These are phyloP conservation scores for Scelioninae gen. 2 DNA, from an alignment of 2,888 invertebrate genomes.

Conservation along the genomic window DNA sequence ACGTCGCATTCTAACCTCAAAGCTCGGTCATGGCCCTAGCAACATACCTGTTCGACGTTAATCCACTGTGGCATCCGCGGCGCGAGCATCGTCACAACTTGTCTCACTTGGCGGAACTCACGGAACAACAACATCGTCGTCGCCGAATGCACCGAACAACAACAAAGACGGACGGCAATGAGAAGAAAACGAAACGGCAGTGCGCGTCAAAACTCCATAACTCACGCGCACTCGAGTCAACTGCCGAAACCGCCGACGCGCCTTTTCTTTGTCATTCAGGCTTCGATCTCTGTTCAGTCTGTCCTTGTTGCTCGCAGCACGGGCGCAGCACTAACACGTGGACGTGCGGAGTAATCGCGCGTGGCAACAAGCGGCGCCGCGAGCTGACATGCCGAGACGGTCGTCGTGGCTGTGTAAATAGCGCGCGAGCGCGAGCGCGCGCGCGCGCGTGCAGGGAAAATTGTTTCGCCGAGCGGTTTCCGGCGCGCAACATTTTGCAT, in stretches of 20 bases:
- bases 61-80: conserved; percentile 47
- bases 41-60: conserved; percentile 48
- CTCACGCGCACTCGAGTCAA: conserved; percentile 33
- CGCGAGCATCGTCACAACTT: conserved; percentile 49
- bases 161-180: conserved; percentile 16
- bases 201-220: conserved; percentile 22
- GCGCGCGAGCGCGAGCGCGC: conserved; percentile 53
- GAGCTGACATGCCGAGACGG: conserved; percentile 54
- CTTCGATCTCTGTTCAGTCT: conserved; percentile 12
- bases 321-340: conserved; percentile 51
- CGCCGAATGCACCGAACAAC: conserved; percentile 27
- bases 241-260: conserved; percentile 36
- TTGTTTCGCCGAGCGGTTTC: conserved; percentile 44
- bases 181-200: conserved; percentile 10
- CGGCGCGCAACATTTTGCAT: conserved; percentile 43
- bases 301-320: conserved; percentile 24
- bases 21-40: conserved; percentile 45
- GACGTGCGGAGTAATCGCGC: conserved; percentile 48
- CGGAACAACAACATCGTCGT: conserved; percentile 49
- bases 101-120: conserved; percentile 32
- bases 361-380: conserved; percentile 58
- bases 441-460: conserved; percentile 34
- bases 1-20: conserved; percentile 45
- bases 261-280: conserved; percentile 48
- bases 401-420: conserved; percentile 51